A percentile compares a stretch with the other conserved stretches of the same genome.
These are phyloP conservation scores for Caenorhabditis angaria DNA, from an alignment of 2,888 invertebrate genomes.

Conservation along the genomic window DNA sequence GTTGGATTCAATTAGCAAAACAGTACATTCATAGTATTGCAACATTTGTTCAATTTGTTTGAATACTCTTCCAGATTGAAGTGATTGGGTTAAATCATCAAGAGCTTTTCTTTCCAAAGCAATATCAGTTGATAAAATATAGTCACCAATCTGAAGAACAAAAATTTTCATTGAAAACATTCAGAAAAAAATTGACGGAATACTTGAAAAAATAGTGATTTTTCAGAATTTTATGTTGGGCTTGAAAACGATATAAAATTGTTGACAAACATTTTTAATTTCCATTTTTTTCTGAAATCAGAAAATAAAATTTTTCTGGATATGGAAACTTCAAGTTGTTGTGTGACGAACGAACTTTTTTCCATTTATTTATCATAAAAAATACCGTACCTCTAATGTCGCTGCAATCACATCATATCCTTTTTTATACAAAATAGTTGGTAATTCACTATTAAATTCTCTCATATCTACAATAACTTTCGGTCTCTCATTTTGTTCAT, in stretches of 20 bases:
- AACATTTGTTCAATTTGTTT: slow-evolving; percentile 83
- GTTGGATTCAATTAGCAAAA: slow-evolving; percentile 68
- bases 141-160: slow-evolving; percentile 86
- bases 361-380: neutral
- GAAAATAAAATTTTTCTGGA: neutral
- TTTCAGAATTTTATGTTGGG: too few relatives aligned
- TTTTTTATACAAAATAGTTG: slow-evolving; percentile 88
- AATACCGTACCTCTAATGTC: slow-evolving; percentile 50
- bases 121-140: slow-evolving; percentile 93
- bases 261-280: too few relatives aligned
- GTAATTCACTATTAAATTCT: slow-evolving; percentile 95
- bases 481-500: slow-evolving; percentile 35
- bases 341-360: too few relatives aligned
- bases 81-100: slow-evolving; percentile 92
- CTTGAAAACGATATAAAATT: too few relatives aligned
- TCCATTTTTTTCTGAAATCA: too few relatives aligned
- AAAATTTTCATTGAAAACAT: too few relatives aligned
- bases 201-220: neutral
- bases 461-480: slow-evolving; percentile 89
- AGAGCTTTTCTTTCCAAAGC: slow-evolving; percentile 91
- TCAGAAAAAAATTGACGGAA: slow-evolving; percentile 2
- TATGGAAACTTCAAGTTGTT: neutral
- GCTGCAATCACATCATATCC: slow-evolving; percentile 85
- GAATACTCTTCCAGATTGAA: slow-evolving; percentile 92
- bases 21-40: slow-evolving; percentile 60